Evolutionary conservation across 1,140 invertebrate species (phyloP).

Genomic region (Cherax quadricarinatus): DNA sequence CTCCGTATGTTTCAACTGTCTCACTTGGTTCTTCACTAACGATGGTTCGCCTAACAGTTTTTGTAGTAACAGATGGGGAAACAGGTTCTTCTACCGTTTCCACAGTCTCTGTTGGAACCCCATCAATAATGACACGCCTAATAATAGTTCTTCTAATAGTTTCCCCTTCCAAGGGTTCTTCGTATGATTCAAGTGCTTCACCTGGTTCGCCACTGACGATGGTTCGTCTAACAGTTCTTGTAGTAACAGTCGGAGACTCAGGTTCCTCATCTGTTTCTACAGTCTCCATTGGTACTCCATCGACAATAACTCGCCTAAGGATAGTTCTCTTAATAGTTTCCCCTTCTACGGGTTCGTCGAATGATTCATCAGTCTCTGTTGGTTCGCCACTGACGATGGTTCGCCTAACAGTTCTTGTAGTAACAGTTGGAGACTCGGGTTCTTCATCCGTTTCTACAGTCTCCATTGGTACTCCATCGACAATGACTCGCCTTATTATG

Average conservation of each 20-base stretch:
- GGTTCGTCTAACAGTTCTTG: background rate
- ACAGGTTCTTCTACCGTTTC: constrained; percentile 21
- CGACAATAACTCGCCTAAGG: background rate
- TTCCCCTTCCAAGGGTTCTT: constrained; percentile 1
- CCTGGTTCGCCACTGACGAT: constrained; percentile 24
- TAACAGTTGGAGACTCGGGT: background rate
- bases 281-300: background rate
- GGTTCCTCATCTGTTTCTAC: background rate
- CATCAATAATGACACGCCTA: background rate
- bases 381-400: constrained; percentile 9
- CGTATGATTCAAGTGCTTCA: constrained; percentile 3
- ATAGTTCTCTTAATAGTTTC: background rate
- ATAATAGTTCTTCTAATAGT: constrained; percentile 21
- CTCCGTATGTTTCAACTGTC: constrained; percentile 30
- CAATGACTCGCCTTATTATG: constrained; percentile 6
- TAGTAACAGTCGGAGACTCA: background rate
- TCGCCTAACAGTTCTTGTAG: constrained; percentile 15
- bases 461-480: constrained; percentile 21
- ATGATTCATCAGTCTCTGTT: constrained; percentile 7
- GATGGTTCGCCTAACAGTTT: constrained; percentile 28
- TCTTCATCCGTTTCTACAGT: constrained; percentile 3
- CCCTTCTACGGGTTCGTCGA: background rate
- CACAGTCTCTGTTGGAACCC: constrained; percentile 19
- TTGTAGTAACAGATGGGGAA: constrained; percentile 15
- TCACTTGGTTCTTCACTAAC: constrained; percentile 18